Evolutionary conservation across 1,140 invertebrate genomes (phyloP).

Genomic region (Lordiphosa mommai): DNA sequence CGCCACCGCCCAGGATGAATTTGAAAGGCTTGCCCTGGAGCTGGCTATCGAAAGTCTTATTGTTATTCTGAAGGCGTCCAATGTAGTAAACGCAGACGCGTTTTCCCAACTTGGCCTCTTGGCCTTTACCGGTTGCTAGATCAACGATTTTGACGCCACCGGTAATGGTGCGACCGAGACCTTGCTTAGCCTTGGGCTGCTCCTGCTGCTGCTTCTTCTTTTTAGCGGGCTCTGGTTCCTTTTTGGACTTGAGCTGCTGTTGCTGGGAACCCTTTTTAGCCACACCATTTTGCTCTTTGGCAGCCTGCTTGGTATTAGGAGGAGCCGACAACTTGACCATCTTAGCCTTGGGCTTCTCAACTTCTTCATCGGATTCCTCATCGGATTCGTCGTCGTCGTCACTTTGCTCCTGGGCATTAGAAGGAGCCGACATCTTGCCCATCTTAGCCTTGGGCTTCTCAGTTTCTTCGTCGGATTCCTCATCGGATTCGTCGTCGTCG

Average conservation of each 20-base stretch:
- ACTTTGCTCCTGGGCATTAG: constrained; percentile 53
- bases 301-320: constrained; percentile 32
- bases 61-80: too few species aligned
- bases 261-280: constrained; percentile 61
- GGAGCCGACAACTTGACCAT: constrained; percentile 49
- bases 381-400: too few species aligned
- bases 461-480: too few species aligned
- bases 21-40: constrained; percentile 89
- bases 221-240: constrained; percentile 26
- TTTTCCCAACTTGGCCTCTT: constrained; percentile 88
- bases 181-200: constrained; percentile 48
- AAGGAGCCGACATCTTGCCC: constrained; percentile 42
- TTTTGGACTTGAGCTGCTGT: constrained; percentile 47
- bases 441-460: constrained; percentile 68
- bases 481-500: constrained; percentile 79
- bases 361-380: too few species aligned
- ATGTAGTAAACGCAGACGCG: constrained; percentile 89
- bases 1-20: constrained; percentile 90
- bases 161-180: constrained; percentile 81
- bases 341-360: constrained; percentile 69
- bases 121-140: constrained; percentile 87
- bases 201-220: constrained; percentile 31
- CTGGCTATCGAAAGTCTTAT: constrained; percentile 89
- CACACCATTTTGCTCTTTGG: constrained; percentile 61
- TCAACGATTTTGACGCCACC: constrained; percentile 91